phyloP scores from a whole-genome alignment of 2,797 vertebrate species.

The Neomorphus geoffroyi region DNA sequence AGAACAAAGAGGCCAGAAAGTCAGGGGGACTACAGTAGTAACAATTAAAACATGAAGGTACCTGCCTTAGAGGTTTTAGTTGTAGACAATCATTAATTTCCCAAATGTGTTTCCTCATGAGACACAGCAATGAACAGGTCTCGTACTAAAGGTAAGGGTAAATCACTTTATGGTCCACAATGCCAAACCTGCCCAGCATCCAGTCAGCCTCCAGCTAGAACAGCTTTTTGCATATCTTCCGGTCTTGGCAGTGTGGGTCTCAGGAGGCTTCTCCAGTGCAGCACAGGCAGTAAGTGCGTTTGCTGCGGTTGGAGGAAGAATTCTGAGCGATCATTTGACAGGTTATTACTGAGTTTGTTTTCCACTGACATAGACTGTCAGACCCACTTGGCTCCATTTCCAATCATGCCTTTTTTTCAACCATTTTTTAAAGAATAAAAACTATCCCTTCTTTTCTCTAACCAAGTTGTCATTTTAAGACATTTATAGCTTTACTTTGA shows the following conservation, averaged over 20 bases:
- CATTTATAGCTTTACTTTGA: background rate
- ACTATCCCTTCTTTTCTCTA: background rate
- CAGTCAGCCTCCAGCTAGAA: background rate
- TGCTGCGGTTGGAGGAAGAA: background rate
- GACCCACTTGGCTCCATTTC: background rate
- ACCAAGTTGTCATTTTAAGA: background rate
- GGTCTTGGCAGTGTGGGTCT: background rate
- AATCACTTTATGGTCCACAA: background rate
- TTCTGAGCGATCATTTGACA: background rate
- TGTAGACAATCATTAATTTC: conserved; percentile 19
- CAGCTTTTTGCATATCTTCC: background rate
- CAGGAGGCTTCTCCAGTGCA: background rate
- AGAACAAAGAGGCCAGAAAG: background rate
- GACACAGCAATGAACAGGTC: background rate
- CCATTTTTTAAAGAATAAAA: background rate
- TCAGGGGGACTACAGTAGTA: background rate
- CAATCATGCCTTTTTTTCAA: background rate
- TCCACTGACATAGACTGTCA: background rate
- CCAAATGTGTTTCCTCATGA: background rate
- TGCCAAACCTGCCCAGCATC: background rate
- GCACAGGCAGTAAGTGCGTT: background rate
- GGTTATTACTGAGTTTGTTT: background rate
- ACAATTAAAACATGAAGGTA: conserved; percentile 22
- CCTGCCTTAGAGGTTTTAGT: conserved; percentile 29
- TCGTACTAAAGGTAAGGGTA: background rate